Base-by-base conservation (phyloP, 92 coral and sea anemone species). In the Actinostola sp. region DNA sequence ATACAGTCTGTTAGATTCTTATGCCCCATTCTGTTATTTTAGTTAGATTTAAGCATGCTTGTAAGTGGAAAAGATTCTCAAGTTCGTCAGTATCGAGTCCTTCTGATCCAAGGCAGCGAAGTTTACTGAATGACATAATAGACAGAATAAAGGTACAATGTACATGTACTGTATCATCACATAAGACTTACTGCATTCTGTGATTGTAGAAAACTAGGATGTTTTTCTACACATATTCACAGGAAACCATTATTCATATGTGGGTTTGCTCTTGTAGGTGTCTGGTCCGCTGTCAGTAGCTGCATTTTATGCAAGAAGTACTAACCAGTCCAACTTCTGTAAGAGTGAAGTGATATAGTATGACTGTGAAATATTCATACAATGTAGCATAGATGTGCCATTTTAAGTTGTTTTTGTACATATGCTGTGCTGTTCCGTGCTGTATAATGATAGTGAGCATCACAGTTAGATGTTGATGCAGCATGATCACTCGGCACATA, bases 271-370 rank as follows among this genome's bases (percentile, higher is more conserved):
- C 31, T 36, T 46, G 19, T 72, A 92, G 98, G 77, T 87, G 45
- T 48, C 92, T 42, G 98, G 98, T 25, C 93, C 98, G 41, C 54
- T 94, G 52, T 81, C 98, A 19, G 97, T 94, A 45, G 98, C 98
- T 38, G 89, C 97, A 24, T 94, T 84, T n/a, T 61, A 94, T 94
- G 98, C 89, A 92, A 43, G 98, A 94, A 79, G 95, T 92, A 15
- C 66, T 94, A 39, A 91, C 97, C 63, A 88, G 89, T 68, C 98
- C 98, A 48, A 59, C 84, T 12, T 77, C 83, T 56, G 98, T 94
- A 76, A 87, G 91, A 61, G 45, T 48, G 0, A 51, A 21, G n/a
- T 10, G 32, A 7, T 24, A 61, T 21, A 8, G 33, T 46, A 19
- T 4, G 3, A 46, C 17, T 46, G 23, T 46, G 19, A 13, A 19